Evolutionary conservation across 2,888 invertebrate genomes (phyloP).

Genomic region (Rhogogaster chlorosoma): DNA sequence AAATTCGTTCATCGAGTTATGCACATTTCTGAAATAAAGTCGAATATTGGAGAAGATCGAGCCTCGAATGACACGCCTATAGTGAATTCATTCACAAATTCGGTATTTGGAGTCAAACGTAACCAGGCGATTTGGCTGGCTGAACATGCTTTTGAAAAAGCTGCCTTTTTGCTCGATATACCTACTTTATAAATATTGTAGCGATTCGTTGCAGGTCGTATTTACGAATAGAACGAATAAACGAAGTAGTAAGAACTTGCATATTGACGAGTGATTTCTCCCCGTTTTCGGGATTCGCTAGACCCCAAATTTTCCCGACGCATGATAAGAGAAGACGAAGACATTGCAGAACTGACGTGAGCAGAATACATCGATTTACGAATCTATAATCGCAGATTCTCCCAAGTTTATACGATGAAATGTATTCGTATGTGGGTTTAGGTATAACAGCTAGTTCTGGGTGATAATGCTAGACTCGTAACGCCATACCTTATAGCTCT

Average conservation of each 20-base stretch:
- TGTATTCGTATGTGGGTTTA: background rate
- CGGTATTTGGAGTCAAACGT: background rate
- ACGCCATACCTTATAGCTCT: background rate
- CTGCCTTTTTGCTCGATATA: background rate
- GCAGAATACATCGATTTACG: background rate
- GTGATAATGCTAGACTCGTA: background rate
- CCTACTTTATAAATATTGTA: too few relatives aligned
- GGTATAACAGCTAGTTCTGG: background rate
- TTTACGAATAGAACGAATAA: too few relatives aligned
- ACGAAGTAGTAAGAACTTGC: too few relatives aligned
- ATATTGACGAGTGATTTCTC: too few relatives aligned
- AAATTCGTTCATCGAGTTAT: background rate
- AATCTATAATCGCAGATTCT: background rate
- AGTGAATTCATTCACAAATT: background rate
- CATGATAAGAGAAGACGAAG: background rate
- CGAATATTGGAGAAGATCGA: background rate
- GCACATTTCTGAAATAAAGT: background rate
- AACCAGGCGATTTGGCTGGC: background rate
- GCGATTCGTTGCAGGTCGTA: too few relatives aligned
- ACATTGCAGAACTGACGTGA: background rate
- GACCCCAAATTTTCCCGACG: too few relatives aligned
- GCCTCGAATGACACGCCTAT: background rate
- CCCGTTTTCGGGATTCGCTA: too few relatives aligned
- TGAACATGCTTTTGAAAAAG: background rate
- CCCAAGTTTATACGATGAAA: background rate